Percentiles rank a stretch among this genome's conserved stretches.
These are phyloP conservation scores for Sicus ferrugineus DNA, from an alignment of 2,888 invertebrate species.

Conservation along the genomic window DNA sequence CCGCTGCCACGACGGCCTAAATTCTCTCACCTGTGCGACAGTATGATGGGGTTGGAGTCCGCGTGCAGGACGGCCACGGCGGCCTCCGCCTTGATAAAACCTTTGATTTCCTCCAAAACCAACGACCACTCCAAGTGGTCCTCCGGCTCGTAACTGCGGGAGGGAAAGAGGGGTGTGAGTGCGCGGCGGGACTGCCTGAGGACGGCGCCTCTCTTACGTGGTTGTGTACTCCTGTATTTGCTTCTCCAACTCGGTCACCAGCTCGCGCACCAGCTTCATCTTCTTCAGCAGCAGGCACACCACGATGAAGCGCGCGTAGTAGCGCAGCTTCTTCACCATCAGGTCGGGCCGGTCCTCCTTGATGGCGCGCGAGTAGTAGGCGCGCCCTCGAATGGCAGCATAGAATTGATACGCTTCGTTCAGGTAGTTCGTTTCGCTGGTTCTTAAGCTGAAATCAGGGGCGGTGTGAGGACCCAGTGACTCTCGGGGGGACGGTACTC, in stretches of 20 bases:
- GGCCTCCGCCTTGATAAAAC: slow-evolving; percentile 92
- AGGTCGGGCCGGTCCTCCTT: slow-evolving; percentile 94
- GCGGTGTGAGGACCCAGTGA: too few relatives aligned
- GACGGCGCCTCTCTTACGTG: slow-evolving; percentile 65
- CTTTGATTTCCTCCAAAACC: slow-evolving; percentile 92
- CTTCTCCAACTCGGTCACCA: slow-evolving; percentile 89
- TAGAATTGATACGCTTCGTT: slow-evolving; percentile 97
- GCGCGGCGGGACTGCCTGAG: neutral
- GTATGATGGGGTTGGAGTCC: slow-evolving; percentile 83
- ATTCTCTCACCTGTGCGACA: slow-evolving; percentile 80
- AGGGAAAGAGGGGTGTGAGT: slow-evolving; percentile 1
- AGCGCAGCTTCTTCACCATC: slow-evolving; percentile 95
- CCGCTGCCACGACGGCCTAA: slow-evolving; percentile 30
- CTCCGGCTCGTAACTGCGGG: slow-evolving; percentile 84
- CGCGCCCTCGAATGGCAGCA: slow-evolving; percentile 90
- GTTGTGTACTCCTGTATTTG: slow-evolving; percentile 95
- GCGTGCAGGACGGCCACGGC: slow-evolving; percentile 88
- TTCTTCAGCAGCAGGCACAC: slow-evolving; percentile 93
- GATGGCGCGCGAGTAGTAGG: slow-evolving; percentile 91
- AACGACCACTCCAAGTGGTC: slow-evolving; percentile 96
- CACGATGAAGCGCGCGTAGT: slow-evolving; percentile 96
- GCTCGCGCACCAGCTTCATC: slow-evolving; percentile 89
- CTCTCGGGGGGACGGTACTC: too few relatives aligned
- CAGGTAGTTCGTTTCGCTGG: slow-evolving; percentile 95
- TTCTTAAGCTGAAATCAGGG: slow-evolving; percentile 78